Percentiles rank a stretch among this genome's conserved stretches.
Evolutionary conservation across 1,140 invertebrate genomes (phyloP).

Genomic region (Drosophila elegans): DNA sequence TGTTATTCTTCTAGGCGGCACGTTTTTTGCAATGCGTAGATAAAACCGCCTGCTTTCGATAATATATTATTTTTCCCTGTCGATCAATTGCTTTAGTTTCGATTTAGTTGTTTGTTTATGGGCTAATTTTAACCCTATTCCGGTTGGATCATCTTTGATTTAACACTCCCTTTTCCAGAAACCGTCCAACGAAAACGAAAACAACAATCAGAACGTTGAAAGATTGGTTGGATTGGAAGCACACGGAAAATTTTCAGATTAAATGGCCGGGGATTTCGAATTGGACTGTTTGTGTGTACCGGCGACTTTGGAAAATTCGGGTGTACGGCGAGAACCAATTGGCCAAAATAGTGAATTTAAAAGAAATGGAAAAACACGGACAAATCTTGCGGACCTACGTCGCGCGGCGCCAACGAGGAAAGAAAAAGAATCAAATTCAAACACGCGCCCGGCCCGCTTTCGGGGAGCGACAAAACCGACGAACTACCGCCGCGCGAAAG

Average conservation of each 20-base stretch:
- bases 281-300: conserved; percentile 10
- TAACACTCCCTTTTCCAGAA: conserved; percentile 21
- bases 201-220: conserved; percentile 22
- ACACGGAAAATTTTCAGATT: conserved; percentile 36
- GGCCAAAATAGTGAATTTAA: conserved; percentile 61
- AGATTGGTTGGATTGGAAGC: conserved; percentile 15
- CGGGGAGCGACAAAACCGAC: conserved; percentile 52
- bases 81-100: conserved; percentile 36
- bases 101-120: conserved; percentile 22
- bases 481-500: conserved; percentile 52
- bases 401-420: conserved; percentile 79
- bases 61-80: conserved; percentile 22
- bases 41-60: conserved; percentile 36
- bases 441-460: conserved; percentile 56
- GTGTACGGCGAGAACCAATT: conserved; percentile 63
- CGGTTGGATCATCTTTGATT: conserved; percentile 41
- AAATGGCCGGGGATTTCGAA: conserved; percentile 17
- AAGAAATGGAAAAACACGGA: conserved; percentile 76
- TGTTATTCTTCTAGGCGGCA: conserved; percentile 53
- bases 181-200: conserved; percentile 8
- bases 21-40: conserved; percentile 74
- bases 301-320: conserved; percentile 53
- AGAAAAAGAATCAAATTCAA: conserved; percentile 81
- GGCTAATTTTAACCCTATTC: conserved; percentile 65
- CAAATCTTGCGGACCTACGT: conserved; percentile 70